Base-by-base conservation (phyloP, 1,140 invertebrate genomes). In the Drosophila rufa region DNA sequence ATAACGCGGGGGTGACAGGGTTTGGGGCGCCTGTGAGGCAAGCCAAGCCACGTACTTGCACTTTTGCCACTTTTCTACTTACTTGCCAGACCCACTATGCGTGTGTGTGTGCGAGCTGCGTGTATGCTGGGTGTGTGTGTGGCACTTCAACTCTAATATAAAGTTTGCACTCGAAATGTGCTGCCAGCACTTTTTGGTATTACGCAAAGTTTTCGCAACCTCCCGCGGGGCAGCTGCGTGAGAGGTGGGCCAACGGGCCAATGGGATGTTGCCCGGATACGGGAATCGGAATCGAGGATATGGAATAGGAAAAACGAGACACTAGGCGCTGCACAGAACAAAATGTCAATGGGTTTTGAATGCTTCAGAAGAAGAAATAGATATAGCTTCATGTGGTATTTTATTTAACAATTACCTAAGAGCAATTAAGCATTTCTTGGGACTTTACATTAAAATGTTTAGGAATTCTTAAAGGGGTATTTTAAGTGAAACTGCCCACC, bases 81-180 rank as follows among this genome's bases (percentile, higher is more conserved):
- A 80, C 77, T 80, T 86, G 66, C 62, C 33, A 68, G 46, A 65
- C 65, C 22, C 19, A 25, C 33, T 48, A 48, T 57, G 51, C 25
- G 47, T 27, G 22, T 46, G 62, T 61, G 38, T 66, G 46, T 55
- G 57, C 77, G 27, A 30, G 51, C 45, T 45, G 61, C 46, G 56
- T 65, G 42, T 51, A 50, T 80, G 60, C 14, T 27, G 56, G 48
- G 58, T 33, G 76, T 87, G 80, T 75, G 68, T 75, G 73, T 79
- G 85, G 80, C 84, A 89, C 84, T 89, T 89, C 84, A 89, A 80
- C 84, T 89, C 84, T 84, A 89, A 89, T 89, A 89, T 89, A 89
- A 89, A 89, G 84, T 89, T 89, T 90, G 85, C 80, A 80, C 84
- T 89, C 85, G 74, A 89, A 89, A 84, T 89, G 85, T 90, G 84